These are phyloP conservation scores for Gallinago nigripennis DNA, from an alignment of 2,797 vertebrate genomes.

Conservation along the genomic window DNA sequence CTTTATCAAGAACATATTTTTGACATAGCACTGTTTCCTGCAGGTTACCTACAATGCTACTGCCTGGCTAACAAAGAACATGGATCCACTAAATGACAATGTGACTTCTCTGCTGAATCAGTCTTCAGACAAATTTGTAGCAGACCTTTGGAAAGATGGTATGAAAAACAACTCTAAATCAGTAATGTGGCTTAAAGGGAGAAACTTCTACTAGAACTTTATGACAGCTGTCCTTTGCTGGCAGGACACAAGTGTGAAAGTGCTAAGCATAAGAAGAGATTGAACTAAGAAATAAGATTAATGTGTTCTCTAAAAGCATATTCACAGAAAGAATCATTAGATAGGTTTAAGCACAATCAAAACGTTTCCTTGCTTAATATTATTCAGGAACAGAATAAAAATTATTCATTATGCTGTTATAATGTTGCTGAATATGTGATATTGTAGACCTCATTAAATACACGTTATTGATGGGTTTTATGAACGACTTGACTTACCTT, in stretches of 20 bases:
- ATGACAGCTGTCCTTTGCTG: neutral
- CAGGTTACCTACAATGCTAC: constrained; percentile 94
- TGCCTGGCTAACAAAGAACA: constrained; percentile 97
- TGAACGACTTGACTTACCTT: neutral
- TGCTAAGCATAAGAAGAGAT: neutral
- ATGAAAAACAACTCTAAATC: constrained; percentile 23
- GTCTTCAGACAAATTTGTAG: constrained; percentile 91
- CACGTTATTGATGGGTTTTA: neutral
- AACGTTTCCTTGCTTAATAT: neutral
- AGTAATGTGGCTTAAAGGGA: neutral
- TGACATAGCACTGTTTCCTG: neutral
- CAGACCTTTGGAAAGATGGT: constrained; percentile 98
- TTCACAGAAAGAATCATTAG: neutral
- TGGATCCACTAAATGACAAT: constrained; percentile 97
- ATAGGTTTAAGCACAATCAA: neutral
- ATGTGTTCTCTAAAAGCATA: neutral
- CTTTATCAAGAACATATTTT: neutral
- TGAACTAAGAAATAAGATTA: neutral
- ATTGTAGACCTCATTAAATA: neutral
- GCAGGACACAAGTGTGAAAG: neutral
- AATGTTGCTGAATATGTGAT: neutral
- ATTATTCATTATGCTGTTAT: neutral
- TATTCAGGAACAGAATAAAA: neutral
- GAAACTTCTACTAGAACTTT: neutral
- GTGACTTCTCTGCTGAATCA: constrained; percentile 90